phyloP scores from a whole-genome alignment of 2,797 vertebrate genomes.

The Acanthurus lineatus region DNA sequence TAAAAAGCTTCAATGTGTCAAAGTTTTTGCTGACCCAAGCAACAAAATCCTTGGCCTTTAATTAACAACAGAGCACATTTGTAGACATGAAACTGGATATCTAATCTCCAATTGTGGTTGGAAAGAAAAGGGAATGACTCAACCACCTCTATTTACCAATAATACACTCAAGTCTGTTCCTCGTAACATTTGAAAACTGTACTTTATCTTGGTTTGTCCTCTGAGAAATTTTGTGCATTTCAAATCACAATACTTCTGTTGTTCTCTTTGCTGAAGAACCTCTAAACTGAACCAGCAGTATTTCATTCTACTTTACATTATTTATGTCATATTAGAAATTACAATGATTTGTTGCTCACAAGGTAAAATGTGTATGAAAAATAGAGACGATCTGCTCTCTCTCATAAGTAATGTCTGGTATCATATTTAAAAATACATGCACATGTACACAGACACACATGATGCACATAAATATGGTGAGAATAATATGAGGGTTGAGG shows the following conservation, averaged over 20 bases:
- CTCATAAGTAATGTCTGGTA: slow-evolving; percentile 4
- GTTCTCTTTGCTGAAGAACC: slow-evolving; percentile 3
- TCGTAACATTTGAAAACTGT: slow-evolving; percentile 34
- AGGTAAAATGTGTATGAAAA: not conserved
- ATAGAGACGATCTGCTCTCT: slow-evolving; percentile 9
- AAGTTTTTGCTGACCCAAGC: slow-evolving; percentile 64
- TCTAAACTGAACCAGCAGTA: not conserved
- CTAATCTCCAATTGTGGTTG: slow-evolving; percentile 64
- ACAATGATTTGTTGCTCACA: slow-evolving; percentile 16
- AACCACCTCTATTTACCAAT: slow-evolving; percentile 73
- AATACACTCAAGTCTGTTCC: slow-evolving; percentile 54
- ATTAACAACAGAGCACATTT: slow-evolving; percentile 70
- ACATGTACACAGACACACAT: not conserved
- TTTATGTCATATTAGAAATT: not conserved
- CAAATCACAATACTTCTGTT: slow-evolving; percentile 8
- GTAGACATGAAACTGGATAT: slow-evolving; percentile 69
- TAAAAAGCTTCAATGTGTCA: slow-evolving; percentile 50
- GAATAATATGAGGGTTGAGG: slow-evolving; percentile 64
- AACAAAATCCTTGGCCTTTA: slow-evolving; percentile 60
- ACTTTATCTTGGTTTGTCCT: slow-evolving; percentile 38
- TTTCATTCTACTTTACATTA: slow-evolving; percentile 9
- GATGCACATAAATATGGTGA: slow-evolving; percentile 47
- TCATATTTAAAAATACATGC: slow-evolving; percentile 19
- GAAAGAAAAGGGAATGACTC: slow-evolving; percentile 69
- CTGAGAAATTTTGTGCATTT: slow-evolving; percentile 9